Conservation (phyloP, 1,140 invertebrate genomes). For the Procambarus virginalis region DNA sequence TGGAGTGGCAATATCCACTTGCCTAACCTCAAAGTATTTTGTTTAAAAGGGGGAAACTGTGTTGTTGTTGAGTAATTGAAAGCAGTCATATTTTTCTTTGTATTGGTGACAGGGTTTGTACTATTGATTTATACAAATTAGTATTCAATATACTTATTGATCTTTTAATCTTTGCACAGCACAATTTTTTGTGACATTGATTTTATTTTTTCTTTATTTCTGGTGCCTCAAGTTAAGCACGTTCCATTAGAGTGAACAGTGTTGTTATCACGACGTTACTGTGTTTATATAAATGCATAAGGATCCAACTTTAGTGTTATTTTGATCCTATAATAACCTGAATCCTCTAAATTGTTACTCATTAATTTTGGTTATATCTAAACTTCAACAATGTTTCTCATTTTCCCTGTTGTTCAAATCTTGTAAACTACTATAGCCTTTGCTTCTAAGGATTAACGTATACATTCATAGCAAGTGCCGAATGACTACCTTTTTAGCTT, state of each 20-base stretch:
- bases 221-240: not conserved
- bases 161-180: not conserved
- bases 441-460: too few species aligned
- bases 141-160: not conserved
- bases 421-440: too few species aligned
- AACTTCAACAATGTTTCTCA: too few species aligned
- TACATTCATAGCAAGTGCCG: too few species aligned
- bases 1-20: not conserved
- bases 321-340: not conserved
- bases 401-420: too few species aligned
- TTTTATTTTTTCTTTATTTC: not conserved
- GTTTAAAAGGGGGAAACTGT: not conserved
- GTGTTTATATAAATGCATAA: conserved; percentile 6
- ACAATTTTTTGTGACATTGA: not conserved
- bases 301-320: not conserved
- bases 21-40: not conserved
- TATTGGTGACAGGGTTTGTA: not conserved
- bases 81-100: not conserved
- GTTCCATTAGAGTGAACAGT: not conserved
- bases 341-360: not conserved
- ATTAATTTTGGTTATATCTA: too few species aligned
- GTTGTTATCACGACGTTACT: conserved; percentile 3
- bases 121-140: not conserved
- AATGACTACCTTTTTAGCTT: too few species aligned
- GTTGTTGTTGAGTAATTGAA: not conserved